Evolutionary conservation across 1,140 invertebrate species (phyloP), one percentile per base, ranked within the genome.

Genomic region (Melanaphis sacchari): DNA sequence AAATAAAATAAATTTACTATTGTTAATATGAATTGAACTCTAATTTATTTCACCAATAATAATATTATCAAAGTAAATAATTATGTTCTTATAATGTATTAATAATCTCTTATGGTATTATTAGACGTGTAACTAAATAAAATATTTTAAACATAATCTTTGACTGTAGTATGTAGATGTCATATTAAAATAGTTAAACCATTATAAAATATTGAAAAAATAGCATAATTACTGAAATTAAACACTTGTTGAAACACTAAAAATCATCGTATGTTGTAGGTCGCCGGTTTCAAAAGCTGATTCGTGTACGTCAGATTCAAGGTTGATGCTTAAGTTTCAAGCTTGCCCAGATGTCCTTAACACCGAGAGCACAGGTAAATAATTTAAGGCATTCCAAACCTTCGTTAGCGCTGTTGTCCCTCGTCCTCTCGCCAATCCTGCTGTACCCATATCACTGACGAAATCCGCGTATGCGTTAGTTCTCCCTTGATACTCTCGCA

Each of bases 301-400:
- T 94, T 97, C 97, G 93, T 98, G 98, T 95, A 98, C 97, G 1
- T 97, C 98, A 94, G 97, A 98, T 94, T 97, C 97, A 3, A 96
- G 97, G 90, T 95, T 98, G 31, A 96, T 99, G 84, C 96, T 99
- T 94, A 97, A 97, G 95, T 99, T 98, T 95, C 98, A 99, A 96
- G 98, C 98, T 36, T 99, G 98, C 95, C 97, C 98, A 1, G 98
- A 99, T 95, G 93, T 94, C 46, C 93, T 46, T 21, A 94, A 90
- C 92, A 94, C 93, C 21, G 96, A 97, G 94, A 97, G 96, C 94
- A 96, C 96, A 88, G 96, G 97, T 97, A 95, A 95, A 90, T 59
- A 88, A 87, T n/a, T 36, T 11, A 15, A 59, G 43, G 59, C 88
- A 90, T 90, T 90, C 49, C 87, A 7, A 46, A 18, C 87, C n/a